phyloP scores from a whole-genome alignment of 2,113 vertebrate species.

The Donacobius atricapilla region DNA sequence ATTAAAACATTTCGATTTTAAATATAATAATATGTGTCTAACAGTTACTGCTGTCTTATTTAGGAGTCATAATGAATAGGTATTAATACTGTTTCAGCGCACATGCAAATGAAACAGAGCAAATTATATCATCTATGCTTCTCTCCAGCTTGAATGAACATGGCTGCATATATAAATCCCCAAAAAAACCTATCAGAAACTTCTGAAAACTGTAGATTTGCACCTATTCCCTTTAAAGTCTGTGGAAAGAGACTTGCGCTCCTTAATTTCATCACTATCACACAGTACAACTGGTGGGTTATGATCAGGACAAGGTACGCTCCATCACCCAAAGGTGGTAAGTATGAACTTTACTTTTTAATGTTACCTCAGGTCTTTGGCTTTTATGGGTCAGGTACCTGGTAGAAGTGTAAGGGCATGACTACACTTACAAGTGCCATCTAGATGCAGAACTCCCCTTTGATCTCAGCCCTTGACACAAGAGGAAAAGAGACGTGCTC shows the following conservation, averaged over 20 bases:
- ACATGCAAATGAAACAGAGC: background rate
- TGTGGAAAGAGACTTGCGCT: background rate
- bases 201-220: background rate
- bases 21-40: background rate
- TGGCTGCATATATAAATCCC: background rate
- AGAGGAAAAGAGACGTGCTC: background rate
- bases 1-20: accelerated
- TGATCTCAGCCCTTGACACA: background rate
- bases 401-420: background rate
- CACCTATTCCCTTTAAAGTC: background rate
- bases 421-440: background rate
- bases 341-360: background rate
- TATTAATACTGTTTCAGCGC: background rate
- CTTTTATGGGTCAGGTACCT: background rate
- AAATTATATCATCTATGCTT: background rate
- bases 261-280: background rate
- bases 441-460: background rate
- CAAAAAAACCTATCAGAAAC: background rate
- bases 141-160: background rate
- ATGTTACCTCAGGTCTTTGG: background rate
- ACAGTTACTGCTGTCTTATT: background rate
- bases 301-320: background rate
- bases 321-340: background rate
- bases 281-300: background rate
- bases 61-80: background rate